phyloP scores from a whole-genome alignment of 1,140 invertebrate species.

The Polypedilum vanderplanki region DNA sequence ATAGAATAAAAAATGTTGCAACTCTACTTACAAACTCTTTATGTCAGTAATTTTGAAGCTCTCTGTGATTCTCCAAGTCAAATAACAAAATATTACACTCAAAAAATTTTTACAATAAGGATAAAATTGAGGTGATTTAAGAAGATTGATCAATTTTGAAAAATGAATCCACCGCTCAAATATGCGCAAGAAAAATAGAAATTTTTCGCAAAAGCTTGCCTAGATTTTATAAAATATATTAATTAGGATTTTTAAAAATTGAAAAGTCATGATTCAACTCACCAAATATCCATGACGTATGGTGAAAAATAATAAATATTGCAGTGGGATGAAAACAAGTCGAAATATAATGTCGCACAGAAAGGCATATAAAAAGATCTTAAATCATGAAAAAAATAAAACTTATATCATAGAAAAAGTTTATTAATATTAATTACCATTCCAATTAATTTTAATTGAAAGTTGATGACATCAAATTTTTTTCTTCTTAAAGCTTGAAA shows the following conservation, averaged over 20 bases:
- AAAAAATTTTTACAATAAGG: not conserved
- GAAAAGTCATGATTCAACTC: not conserved
- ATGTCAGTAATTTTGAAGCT: not conserved
- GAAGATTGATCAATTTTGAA: not conserved
- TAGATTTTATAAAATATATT: not conserved
- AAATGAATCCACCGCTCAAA: conserved; percentile 5
- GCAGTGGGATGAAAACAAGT: not conserved
- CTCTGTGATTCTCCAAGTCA: not conserved
- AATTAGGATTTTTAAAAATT: not conserved
- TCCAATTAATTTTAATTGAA: not conserved
- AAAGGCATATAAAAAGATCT: not conserved
- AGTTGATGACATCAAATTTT: not conserved
- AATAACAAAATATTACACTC: not conserved
- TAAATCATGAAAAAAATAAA: not conserved
- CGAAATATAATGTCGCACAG: not conserved
- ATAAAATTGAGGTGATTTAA: not conserved
- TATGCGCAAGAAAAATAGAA: not conserved
- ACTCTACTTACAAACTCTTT: not conserved
- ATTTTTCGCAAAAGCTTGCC: conserved; percentile 11
- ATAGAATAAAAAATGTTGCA: not conserved
- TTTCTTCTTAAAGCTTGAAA: not conserved
- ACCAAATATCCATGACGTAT: not conserved
- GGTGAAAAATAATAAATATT: not conserved
- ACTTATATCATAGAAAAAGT: not conserved
- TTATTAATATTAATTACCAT: not conserved